These are phyloP conservation scores for Stenolophus ochropezus DNA, from an alignment of 2,888 invertebrate species.

Conservation along the genomic window DNA sequence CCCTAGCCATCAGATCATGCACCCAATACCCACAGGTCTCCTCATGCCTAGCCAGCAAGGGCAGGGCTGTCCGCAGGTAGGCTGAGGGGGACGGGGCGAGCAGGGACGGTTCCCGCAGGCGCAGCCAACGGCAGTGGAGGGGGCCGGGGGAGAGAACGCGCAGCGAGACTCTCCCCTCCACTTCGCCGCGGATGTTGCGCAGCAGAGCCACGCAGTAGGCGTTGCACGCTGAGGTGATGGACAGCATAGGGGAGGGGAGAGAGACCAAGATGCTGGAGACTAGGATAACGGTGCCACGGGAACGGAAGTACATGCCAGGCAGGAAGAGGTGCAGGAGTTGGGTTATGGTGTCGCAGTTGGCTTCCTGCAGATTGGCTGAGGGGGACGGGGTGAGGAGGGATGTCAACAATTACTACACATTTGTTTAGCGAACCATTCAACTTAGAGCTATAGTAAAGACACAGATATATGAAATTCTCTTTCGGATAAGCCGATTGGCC, in stretches of 20 bases:
- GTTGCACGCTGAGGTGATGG: background rate
- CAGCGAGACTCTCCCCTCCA: background rate
- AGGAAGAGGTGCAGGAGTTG: background rate
- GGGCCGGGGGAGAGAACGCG: background rate
- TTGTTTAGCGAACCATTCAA: too few relatives aligned
- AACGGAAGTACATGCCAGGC: background rate
- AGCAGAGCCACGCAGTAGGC: background rate
- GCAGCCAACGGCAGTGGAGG: background rate
- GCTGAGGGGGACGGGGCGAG: slow-evolving; percentile 5
- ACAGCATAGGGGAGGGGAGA: background rate
- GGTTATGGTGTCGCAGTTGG: background rate
- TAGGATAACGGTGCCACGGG: background rate
- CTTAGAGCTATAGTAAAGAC: too few relatives aligned
- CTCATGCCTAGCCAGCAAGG: background rate
- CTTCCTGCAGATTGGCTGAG: background rate
- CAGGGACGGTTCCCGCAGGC: background rate
- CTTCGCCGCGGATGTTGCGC: background rate
- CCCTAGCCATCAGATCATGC: too few relatives aligned
- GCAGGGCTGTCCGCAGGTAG: slow-evolving; percentile 2
- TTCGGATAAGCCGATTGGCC: too few relatives aligned
- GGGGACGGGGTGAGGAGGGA: too few relatives aligned
- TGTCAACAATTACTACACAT: too few relatives aligned
- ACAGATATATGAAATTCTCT: too few relatives aligned
- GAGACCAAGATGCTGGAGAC: background rate
- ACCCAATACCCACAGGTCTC: background rate